Evolutionary conservation across 2,113 vertebrate species (phyloP), one percentile per base, ranked within the genome.

Genomic region (Melierax canorus): DNA sequence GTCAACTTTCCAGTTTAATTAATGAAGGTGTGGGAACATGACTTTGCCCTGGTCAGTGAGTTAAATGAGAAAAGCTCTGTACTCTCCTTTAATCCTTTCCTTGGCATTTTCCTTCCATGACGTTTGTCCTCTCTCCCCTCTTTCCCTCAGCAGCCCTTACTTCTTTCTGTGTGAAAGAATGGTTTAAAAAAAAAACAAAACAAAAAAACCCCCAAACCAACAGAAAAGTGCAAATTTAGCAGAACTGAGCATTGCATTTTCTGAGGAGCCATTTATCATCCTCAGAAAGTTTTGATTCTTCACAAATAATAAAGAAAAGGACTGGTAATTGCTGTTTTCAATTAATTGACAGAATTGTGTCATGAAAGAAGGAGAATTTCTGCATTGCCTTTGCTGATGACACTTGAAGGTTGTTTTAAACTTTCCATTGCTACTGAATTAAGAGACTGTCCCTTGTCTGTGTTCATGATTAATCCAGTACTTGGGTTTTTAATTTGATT

Each of bases 321-420:
- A 48, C 84, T 93, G 79, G 93, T 97, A 98, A 98, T 97, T 96
- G 96, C 94, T 89, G 51, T 83, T 96, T 97, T 86, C 86, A 80
- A 92, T 83, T 98, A 98, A 98, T 96, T 97, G 98, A 97, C 98
- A 97, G 97, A 98, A 98, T 79, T 83, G 97, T 98, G 97, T 95
- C 48, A 7, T 41, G 84, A 84, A 97, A 96, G 88, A 75, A 69
- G 83, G 72, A 97, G 77, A 93, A 96, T 93, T 98, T 98, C 87
- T 93, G 69, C 64, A 24, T 75, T 92, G 72, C 90, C 76, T 96
- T 85, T 88, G 10, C 90, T 92, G 87, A 76, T 94, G 95, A 86
- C 89, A 93, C 92, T 94, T 97, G 92, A 97, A 98, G 91, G 96
- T 96, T 97, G 84, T 90, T 96, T 90, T 80, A 86, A 91, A 95